A percentile compares a stretch with the other conserved stretches of the same genome.
These are phyloP conservation scores for Reticulitermes lucifugus DNA, from an alignment of 2,888 invertebrate species.

Conservation along the genomic window DNA sequence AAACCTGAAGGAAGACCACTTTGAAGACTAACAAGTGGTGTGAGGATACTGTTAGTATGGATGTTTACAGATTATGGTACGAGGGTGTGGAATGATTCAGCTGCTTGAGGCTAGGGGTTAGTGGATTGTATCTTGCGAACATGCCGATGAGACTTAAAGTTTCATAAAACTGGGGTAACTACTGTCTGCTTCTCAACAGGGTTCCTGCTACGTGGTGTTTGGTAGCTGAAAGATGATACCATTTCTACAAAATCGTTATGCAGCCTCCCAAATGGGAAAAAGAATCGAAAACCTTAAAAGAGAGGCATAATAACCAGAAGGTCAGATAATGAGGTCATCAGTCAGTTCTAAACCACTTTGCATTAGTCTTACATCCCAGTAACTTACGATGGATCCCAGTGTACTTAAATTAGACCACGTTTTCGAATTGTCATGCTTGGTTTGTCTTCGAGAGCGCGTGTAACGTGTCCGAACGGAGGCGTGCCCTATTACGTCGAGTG, in stretches of 20 bases:
- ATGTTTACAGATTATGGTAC: too few relatives aligned
- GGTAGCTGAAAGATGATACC: too few relatives aligned
- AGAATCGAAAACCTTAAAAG: background rate
- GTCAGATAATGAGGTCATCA: background rate
- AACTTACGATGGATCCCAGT: background rate
- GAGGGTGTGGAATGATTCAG: too few relatives aligned
- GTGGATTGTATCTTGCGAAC: background rate
- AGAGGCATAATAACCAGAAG: background rate
- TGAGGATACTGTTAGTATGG: too few relatives aligned
- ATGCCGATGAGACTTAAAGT: background rate
- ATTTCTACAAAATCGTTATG: too few relatives aligned
- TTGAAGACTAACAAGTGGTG: too few relatives aligned
- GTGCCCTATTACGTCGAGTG: background rate
- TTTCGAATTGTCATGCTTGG: conserved; percentile 21
- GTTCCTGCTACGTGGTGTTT: too few relatives aligned
- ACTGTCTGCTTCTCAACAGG: too few relatives aligned
- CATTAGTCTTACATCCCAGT: background rate
- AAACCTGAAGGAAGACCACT: too few relatives aligned
- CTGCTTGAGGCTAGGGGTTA: too few relatives aligned
- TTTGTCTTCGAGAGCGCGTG: conserved; percentile 6
- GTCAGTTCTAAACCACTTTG: background rate
- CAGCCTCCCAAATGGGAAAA: too few relatives aligned
- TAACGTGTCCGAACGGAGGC: background rate
- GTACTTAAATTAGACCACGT: background rate
- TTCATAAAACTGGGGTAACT: background rate